Evolutionary conservation across 2,113 vertebrate genomes (phyloP), one percentile per base, ranked within the genome.

Genomic region (Thinocorus orbignyianus): DNA sequence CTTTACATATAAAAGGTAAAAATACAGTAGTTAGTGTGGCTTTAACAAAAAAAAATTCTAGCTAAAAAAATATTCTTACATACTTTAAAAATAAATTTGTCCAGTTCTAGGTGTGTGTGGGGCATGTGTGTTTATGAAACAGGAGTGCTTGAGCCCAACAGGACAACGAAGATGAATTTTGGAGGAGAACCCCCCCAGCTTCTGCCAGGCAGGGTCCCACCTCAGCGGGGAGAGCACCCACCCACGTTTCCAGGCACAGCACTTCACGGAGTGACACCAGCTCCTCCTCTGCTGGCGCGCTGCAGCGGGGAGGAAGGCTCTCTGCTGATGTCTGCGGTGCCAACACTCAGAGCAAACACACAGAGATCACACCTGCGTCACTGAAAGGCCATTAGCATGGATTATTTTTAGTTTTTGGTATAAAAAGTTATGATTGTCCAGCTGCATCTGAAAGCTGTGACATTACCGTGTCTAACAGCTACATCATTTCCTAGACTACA

Each of bases 1-100:
- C 80, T 97, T 97, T 97, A 97, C 92, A 90, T 96, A 97, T 48
- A 96, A 97, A 97, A 97, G 82, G 93, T 97, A 98, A 96, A 98
- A 97, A 96, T 88, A 97, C 92, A 96, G 90, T 62, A 96, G 97
- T 98, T 97, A 97, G 97, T 96, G 93, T n/a, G 52, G 73, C 60
- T 84, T 90, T 51, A 91, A 86, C 79, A 90, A 76, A 60, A 33
- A 52, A 57, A 46, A 26, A 26, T 11, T 13, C 95, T 94, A 96
- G 41, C 87, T 97, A 94, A 76, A 96, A 97, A 96, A 93, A 88
- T 86, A 91, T 28, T 82, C 92, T 94, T 76, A 80, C 23, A 3
- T 71, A 93, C 60, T 93, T 93, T 15, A 88, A 97, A 97, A 95
- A 86, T 96, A 95, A 66, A 14, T 92, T 92, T 95, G 80, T 97